Percentiles rank a stretch among this genome's conserved stretches.
phyloP scores from a whole-genome alignment of 1,140 invertebrate genomes.

The Notospermus geniculatus region DNA sequence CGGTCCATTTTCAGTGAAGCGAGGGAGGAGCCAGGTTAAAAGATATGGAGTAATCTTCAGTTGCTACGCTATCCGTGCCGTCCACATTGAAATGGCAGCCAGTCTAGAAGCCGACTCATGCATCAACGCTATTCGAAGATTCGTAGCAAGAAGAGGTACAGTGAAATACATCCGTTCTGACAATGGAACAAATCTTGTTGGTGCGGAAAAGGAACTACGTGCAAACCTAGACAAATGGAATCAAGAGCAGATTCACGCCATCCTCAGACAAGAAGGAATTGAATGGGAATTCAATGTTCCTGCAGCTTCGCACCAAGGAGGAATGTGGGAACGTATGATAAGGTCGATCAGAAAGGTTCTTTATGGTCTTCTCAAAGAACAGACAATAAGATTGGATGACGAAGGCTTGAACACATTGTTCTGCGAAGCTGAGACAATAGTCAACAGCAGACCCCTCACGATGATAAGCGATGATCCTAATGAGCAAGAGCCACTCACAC shows the following conservation, averaged over 20 bases:
- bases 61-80: slow-evolving; percentile 9
- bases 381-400: no score
- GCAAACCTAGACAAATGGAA: neutral
- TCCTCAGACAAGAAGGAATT: neutral
- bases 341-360: neutral
- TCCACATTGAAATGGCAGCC: slow-evolving; percentile 42
- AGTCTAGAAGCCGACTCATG: slow-evolving; percentile 45
- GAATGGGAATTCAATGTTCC: neutral
- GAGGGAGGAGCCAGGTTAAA: neutral
- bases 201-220: slow-evolving; percentile 17
- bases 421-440: slow-evolving; percentile 19
- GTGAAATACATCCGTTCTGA: no score
- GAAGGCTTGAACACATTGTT: no score
- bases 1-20: slow-evolving; percentile 7
- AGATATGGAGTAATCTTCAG: slow-evolving; percentile 10
- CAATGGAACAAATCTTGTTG: no score
- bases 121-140: slow-evolving; percentile 41
- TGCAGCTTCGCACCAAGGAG: neutral
- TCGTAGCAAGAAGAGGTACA: slow-evolving; percentile 45
- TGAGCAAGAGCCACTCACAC: slow-evolving; percentile 7
- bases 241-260: no score
- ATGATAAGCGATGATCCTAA: neutral
- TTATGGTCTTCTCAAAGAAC: neutral
- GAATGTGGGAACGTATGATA: no score
- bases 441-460: slow-evolving; percentile 18